phyloP scores from a whole-genome alignment of 1,140 invertebrate genomes.

The Lamellibrachia luymesi region DNA sequence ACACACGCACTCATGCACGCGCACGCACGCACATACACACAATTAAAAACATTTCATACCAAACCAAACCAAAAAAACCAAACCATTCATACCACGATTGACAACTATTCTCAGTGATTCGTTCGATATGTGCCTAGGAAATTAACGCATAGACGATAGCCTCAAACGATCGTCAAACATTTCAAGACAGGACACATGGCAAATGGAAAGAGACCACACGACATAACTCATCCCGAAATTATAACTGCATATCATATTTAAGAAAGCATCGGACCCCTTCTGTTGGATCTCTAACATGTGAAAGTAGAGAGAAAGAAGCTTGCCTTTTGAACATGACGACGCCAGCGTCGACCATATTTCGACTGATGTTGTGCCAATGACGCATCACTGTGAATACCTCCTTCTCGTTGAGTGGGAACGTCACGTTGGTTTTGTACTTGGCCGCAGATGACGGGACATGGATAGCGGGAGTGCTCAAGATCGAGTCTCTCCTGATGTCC shows the following conservation, averaged over 20 bases:
- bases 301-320: conserved; percentile 54
- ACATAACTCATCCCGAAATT: too few relatives aligned
- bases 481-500: neutral
- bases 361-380: conserved; percentile 84
- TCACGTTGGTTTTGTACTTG: neutral
- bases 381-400: conserved; percentile 85
- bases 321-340: conserved; percentile 88
- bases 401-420: conserved; percentile 75
- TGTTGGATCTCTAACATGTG: neutral
- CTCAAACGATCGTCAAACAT: neutral
- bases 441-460: too few relatives aligned
- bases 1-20: too few relatives aligned
- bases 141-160: neutral
- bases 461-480: neutral
- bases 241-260: neutral
- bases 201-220: too few relatives aligned
- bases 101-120: neutral
- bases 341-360: conserved; percentile 83
- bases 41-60: too few relatives aligned
- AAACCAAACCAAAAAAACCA: too few relatives aligned
- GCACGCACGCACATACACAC: too few relatives aligned
- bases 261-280: neutral
- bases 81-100: neutral
- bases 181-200: too few relatives aligned
- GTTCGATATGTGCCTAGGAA: neutral